A percentile compares a stretch with the other conserved stretches of the same genome.
Evolutionary conservation across 2,113 vertebrate genomes (phyloP).

Genomic region (Etheostoma spectabile): DNA sequence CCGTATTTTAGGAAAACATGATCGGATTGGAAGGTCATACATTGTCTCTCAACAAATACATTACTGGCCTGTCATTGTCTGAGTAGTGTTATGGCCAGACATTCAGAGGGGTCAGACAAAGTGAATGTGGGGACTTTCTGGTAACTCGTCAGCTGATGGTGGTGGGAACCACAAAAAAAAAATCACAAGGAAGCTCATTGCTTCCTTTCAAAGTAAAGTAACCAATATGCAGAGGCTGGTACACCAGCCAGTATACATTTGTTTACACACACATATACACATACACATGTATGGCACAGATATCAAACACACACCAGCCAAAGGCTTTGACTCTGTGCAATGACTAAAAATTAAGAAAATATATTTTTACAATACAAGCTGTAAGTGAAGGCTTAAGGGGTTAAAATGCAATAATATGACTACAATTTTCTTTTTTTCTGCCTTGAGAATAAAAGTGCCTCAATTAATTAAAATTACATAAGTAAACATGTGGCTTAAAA

Average conservation of each 20-base stretch:
- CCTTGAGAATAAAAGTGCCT: constrained; percentile 35
- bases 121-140: constrained; percentile 8
- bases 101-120: constrained; percentile 25
- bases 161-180: neutral
- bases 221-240: neutral
- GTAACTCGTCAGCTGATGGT: neutral
- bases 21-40: constrained; percentile 21
- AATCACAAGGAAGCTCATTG: constrained; percentile 29
- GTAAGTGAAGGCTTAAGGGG: constrained; percentile 42
- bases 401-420: constrained; percentile 8
- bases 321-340: constrained; percentile 6
- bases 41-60: constrained; percentile 23
- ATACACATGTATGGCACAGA: constrained; percentile 26
- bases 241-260: neutral
- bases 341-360: constrained; percentile 16
- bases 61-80: constrained; percentile 1
- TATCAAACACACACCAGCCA: constrained; percentile 22
- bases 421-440: neutral
- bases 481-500: constrained; percentile 22
- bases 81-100: constrained; percentile 3
- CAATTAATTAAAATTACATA: constrained; percentile 18
- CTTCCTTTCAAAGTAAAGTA: constrained; percentile 34
- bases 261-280: neutral
- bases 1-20: constrained; percentile 33
- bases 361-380: constrained; percentile 13